Base-by-base conservation (phyloP, 1,140 invertebrate genomes). In the Drosophila sp. region DNA sequence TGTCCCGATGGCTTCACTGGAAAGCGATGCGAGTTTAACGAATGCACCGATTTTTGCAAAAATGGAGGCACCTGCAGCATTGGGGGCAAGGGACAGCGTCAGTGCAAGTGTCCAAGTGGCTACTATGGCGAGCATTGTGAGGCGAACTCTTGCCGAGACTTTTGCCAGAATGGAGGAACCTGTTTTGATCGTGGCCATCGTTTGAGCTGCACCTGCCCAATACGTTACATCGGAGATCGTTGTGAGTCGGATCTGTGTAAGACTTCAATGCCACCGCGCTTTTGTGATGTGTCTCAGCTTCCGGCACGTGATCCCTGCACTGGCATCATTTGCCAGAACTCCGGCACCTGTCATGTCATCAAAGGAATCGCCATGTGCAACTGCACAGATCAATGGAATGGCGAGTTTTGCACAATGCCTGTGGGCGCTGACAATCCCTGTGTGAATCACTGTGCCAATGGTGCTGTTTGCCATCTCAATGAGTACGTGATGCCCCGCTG, bases 351-450 rank as follows among this genome's bases (percentile, higher is more conserved):
- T 11, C 89, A 92, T n/a, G 77, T 91, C 8, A 86, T 92, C 48
- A 90, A 91, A 51, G 81, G 80, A 13, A 46, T 80, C 8, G 89
- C 84, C 4, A 78, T 90, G 63, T 96, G 95, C 89, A 93, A 93
- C 58, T 96, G 96, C 89, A 94, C 93, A n/a, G 90, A 93, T 25
- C 93, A 94, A 29, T 96, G 94, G 93, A 94, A 94, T 11, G 96
- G 96, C 4, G 92, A 94, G 46, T 93, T 94, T 7, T 96, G 96
- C 90, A 95, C 96, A 76, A 72, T 91, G 70, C 94, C 94, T 64
- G 91, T 94, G 5, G 92, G 93, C 2, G 92, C 93, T 61, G 94
- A 94, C 65, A 94, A 95, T 92, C 93, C 94, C 4, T 96, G 95
- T 83, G 83, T 91, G 1, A 91, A 92, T 48, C 92, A 91, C 59